Percentiles rank a stretch among this genome's conserved stretches.
Conservation (phyloP, 2,888 invertebrate species). For the Hypena proboscidalis region DNA sequence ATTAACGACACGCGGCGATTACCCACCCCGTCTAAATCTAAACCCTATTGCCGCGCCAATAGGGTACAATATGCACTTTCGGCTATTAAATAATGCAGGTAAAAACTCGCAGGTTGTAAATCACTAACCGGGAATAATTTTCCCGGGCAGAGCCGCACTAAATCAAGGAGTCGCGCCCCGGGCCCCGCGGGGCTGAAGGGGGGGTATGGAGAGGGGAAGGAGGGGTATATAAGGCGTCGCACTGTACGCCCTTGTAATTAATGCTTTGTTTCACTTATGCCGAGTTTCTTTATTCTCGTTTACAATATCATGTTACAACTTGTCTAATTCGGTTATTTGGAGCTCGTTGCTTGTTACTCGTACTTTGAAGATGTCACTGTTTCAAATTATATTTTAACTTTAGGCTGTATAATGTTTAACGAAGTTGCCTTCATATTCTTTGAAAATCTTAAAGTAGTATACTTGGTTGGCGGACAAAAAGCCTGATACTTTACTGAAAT, state of each 20-base stretch:
- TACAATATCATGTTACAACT: conserved; percentile 21
- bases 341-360: not conserved
- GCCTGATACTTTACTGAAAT: too few species aligned
- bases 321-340: conserved; percentile 13
- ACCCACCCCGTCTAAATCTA: conserved; percentile 21
- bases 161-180: conserved; percentile 41
- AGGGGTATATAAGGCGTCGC: conserved; percentile 3
- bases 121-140: conserved; percentile 73
- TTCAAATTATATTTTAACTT: not conserved
- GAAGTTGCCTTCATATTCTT: too few species aligned
- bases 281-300: conserved; percentile 28
- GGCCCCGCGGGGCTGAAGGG: conserved; percentile 16
- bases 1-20: conserved; percentile 45
- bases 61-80: conserved; percentile 29
- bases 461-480: too few species aligned
- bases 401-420: too few species aligned
- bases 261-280: conserved; percentile 46
- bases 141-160: conserved; percentile 57
- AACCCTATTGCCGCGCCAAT: conserved; percentile 21
- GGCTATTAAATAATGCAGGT: conserved; percentile 55
- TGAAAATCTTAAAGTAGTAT: too few species aligned
- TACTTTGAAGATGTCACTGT: not conserved
- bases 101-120: conserved; percentile 67
- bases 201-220: not conserved
- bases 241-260: conserved; percentile 40